These are phyloP conservation scores for Lagria hirta DNA, from an alignment of 2,888 invertebrate genomes.

Conservation along the genomic window DNA sequence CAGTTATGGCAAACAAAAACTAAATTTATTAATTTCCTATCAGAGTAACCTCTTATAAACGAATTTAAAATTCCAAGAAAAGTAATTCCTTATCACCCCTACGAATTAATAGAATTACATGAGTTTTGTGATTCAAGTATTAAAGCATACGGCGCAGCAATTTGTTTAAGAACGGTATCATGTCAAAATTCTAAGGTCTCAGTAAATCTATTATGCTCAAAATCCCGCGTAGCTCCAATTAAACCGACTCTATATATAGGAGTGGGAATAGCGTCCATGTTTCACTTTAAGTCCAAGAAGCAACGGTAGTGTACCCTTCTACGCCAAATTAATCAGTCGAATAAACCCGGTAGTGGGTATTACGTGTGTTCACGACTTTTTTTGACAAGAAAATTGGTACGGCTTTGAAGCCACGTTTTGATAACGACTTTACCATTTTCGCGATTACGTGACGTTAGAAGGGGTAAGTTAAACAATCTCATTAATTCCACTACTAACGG, in stretches of 20 bases:
- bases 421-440: no score
- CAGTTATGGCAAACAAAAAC: no score
- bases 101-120: no score
- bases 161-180: neutral
- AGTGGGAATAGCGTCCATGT: slow-evolving; percentile 6
- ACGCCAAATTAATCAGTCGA: neutral
- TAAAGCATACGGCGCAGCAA: neutral
- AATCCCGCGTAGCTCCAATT: slow-evolving; percentile 4
- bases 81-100: no score
- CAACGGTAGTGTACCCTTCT: neutral
- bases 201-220: neutral
- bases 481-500: slow-evolving; percentile 13
- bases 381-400: no score
- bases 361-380: no score
- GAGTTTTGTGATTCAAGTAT: neutral
- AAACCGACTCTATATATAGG: slow-evolving; percentile 3
- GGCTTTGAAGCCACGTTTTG: no score
- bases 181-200: neutral
- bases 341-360: no score
- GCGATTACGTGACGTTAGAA: no score
- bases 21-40: no score
- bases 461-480: no score
- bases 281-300: neutral
- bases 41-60: no score
- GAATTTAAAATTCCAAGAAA: slow-evolving; percentile 4